These are phyloP conservation scores for Lepeophtheirus nordmannii DNA, from an alignment of 2,888 invertebrate species.

Conservation along the genomic window DNA sequence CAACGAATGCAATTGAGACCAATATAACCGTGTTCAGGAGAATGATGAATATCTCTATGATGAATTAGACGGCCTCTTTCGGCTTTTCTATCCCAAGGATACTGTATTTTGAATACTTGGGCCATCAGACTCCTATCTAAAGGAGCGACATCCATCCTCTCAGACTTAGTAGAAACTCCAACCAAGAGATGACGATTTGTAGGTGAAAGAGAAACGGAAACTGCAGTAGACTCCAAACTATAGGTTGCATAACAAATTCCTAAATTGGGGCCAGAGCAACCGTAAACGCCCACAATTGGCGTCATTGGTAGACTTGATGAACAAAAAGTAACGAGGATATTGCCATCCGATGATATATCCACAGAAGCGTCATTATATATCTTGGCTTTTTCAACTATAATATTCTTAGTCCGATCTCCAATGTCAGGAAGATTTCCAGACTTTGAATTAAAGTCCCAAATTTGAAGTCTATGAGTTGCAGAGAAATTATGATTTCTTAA, in stretches of 20 bases:
- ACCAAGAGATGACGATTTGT: constrained; percentile 20
- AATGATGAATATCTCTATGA: constrained; percentile 50
- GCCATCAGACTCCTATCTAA: constrained; percentile 22
- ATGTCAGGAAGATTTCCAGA: constrained; percentile 48
- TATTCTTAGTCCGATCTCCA: constrained; percentile 42
- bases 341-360: constrained; percentile 59
- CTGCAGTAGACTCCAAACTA: constrained; percentile 21
- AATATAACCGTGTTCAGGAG: constrained; percentile 43
- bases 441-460: constrained; percentile 59
- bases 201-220: constrained; percentile 20
- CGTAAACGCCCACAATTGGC: constrained; percentile 57
- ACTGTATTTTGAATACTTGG: constrained; percentile 22
- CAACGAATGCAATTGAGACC: constrained; percentile 69
- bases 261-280: constrained; percentile 53
- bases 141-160: not conserved
- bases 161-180: constrained; percentile 2
- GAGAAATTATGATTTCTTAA: constrained; percentile 34
- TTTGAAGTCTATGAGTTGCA: constrained; percentile 61
- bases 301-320: constrained; percentile 50
- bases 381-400: constrained; percentile 62
- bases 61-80: constrained; percentile 30
- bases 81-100: constrained; percentile 3
- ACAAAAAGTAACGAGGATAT: constrained; percentile 55
- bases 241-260: constrained; percentile 48
- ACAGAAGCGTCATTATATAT: constrained; percentile 76